Evolutionary conservation across 2,113 vertebrate genomes (phyloP).

Genomic region (Pelodiscus sinensis): DNA sequence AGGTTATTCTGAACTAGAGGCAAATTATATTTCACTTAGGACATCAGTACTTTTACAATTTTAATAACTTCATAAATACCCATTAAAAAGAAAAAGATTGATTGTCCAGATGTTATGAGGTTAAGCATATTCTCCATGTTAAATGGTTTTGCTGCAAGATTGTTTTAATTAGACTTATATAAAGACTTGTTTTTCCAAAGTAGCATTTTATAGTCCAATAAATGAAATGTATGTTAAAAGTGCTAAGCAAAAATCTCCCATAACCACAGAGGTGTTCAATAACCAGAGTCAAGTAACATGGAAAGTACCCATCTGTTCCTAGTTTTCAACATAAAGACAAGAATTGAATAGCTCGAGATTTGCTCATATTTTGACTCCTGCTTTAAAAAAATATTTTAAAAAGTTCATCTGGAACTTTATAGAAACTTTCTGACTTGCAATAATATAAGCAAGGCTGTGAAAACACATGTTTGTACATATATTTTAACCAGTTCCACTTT

Average conservation of each 20-base stretch:
- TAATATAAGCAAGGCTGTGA: slow-evolving; percentile 73
- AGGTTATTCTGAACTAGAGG: slow-evolving; percentile 22
- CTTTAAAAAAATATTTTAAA: slow-evolving; percentile 56
- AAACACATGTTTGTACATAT: slow-evolving; percentile 76
- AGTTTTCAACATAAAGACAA: slow-evolving; percentile 74
- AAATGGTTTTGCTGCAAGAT: slow-evolving; percentile 72
- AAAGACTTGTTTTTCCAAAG: slow-evolving; percentile 82
- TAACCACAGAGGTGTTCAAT: slow-evolving; percentile 84
- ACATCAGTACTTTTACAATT: slow-evolving; percentile 66
- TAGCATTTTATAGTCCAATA: slow-evolving; percentile 82
- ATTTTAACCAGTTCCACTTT: slow-evolving; percentile 78
- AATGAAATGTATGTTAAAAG: slow-evolving; percentile 80
- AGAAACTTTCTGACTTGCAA: slow-evolving; percentile 70
- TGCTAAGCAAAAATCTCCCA: slow-evolving; percentile 77
- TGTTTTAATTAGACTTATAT: slow-evolving; percentile 80
- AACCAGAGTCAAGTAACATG: slow-evolving; percentile 78
- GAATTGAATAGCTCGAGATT: slow-evolving; percentile 73
- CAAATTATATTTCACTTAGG: slow-evolving; percentile 40
- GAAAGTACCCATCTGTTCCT: slow-evolving; percentile 81
- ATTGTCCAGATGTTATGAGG: slow-evolving; percentile 74
- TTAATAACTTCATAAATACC: slow-evolving; percentile 78
- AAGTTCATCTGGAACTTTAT: slow-evolving; percentile 79
- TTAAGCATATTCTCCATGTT: slow-evolving; percentile 72
- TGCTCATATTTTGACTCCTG: slow-evolving; percentile 51
- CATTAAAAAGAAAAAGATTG: slow-evolving; percentile 63